Evolutionary conservation across 2,888 invertebrate species (phyloP).

Genomic region (Lepidonotus clava): DNA sequence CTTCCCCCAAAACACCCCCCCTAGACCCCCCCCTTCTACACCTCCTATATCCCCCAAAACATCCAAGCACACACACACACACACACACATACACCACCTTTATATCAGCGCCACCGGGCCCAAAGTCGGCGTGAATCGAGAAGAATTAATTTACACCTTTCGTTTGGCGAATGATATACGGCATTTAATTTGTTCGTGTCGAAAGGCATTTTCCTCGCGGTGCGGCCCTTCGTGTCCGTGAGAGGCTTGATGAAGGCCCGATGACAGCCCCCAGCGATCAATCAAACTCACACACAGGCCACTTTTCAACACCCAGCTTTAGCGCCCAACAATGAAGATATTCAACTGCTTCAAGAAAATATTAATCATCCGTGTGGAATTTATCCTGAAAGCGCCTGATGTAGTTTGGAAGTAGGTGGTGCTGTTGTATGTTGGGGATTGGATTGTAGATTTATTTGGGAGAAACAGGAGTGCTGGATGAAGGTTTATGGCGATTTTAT

Average conservation of each 20-base stretch:
- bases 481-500: too few species aligned
- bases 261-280: not conserved
- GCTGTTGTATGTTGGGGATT: too few species aligned
- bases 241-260: constrained; percentile 1
- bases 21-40: not conserved
- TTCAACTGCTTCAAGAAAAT: constrained; percentile 14
- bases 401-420: too few species aligned
- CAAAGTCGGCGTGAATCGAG: not conserved
- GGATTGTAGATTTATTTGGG: too few species aligned
- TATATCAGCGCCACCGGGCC: not conserved
- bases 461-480: too few species aligned
- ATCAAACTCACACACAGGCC: not conserved
- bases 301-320: not conserved
- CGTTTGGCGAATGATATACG: constrained; percentile 24
- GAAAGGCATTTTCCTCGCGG: constrained; percentile 31
- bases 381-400: too few species aligned
- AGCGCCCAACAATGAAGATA: not conserved
- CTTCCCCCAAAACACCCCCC: not conserved
- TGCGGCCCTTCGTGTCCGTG: not conserved
- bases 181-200: constrained; percentile 45
- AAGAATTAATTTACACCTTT: not conserved
- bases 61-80: not conserved
- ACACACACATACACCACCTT: not conserved
- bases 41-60: not conserved
- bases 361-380: not conserved